A percentile compares a stretch with the other conserved stretches of the same genome.
phyloP scores from a whole-genome alignment of 2,113 vertebrate species.

The Mellivora capensis region DNA sequence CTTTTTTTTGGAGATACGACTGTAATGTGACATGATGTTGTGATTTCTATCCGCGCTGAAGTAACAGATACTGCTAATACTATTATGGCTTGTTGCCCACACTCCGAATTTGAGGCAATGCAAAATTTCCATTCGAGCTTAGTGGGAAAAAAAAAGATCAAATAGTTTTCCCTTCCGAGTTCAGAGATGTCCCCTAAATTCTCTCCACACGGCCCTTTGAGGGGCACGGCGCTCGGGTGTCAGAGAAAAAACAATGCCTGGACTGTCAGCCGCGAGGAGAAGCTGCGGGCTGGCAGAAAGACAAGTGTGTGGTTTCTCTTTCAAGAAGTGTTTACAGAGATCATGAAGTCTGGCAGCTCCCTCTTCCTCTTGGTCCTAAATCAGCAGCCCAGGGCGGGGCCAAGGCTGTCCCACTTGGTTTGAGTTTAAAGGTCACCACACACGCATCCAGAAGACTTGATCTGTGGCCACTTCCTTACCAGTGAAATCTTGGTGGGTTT shows the following conservation, averaged over 20 bases:
- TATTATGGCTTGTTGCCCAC: background rate
- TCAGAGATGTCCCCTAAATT: background rate
- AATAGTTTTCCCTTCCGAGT: background rate
- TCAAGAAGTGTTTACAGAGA: constrained; percentile 73
- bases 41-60: constrained; percentile 28
- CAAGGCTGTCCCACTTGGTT: constrained; percentile 26
- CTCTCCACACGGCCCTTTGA: background rate
- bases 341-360: constrained; percentile 61
- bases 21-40: constrained; percentile 1
- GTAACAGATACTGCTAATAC: background rate
- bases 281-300: constrained; percentile 43
- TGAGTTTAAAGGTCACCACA: constrained; percentile 37
- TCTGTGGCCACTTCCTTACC: constrained; percentile 35
- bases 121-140: constrained; percentile 24
- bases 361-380: constrained; percentile 62
- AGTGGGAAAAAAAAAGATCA: background rate
- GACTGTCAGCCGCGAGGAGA: constrained; percentile 32
- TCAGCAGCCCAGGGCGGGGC: constrained; percentile 56
- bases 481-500: constrained; percentile 31
- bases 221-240: background rate
- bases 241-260: constrained; percentile 41
- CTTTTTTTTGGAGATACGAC: background rate
- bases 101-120: constrained; percentile 18
- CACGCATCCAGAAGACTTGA: constrained; percentile 14
- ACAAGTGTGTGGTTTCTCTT: constrained; percentile 72